These are phyloP conservation scores for Xenops minutus DNA, from an alignment of 2,797 vertebrate species.

Conservation along the genomic window DNA sequence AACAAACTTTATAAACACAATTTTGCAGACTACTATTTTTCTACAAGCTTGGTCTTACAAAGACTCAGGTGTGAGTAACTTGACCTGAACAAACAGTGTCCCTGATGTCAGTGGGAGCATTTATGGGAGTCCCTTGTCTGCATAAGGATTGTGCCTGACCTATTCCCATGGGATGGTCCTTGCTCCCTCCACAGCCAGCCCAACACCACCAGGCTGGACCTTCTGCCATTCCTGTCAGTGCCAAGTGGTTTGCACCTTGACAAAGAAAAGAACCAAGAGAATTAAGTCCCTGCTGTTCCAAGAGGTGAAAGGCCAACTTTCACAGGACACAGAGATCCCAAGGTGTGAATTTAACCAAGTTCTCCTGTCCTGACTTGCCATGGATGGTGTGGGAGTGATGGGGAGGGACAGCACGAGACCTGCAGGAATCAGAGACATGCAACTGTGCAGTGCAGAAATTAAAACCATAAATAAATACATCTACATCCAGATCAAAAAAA, in stretches of 20 bases:
- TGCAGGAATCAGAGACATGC: neutral
- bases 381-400: neutral
- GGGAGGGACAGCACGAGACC: neutral
- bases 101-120: neutral
- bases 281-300: neutral
- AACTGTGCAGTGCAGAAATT: neutral
- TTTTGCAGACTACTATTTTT: neutral
- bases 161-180: neutral
- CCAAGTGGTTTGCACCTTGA: neutral
- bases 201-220: neutral
- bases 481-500: neutral
- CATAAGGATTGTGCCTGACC: neutral
- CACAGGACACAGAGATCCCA: neutral
- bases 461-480: neutral
- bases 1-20: neutral
- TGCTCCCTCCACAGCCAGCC: neutral
- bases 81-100: neutral
- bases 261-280: neutral
- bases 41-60: neutral
- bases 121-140: neutral
- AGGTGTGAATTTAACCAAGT: neutral
- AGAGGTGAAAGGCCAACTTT: neutral
- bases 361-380: constrained; percentile 18
- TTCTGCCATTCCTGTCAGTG: neutral
- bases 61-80: neutral